Base-by-base conservation (phyloP, 1,140 invertebrate genomes). In the Ceratitis capitata region DNA sequence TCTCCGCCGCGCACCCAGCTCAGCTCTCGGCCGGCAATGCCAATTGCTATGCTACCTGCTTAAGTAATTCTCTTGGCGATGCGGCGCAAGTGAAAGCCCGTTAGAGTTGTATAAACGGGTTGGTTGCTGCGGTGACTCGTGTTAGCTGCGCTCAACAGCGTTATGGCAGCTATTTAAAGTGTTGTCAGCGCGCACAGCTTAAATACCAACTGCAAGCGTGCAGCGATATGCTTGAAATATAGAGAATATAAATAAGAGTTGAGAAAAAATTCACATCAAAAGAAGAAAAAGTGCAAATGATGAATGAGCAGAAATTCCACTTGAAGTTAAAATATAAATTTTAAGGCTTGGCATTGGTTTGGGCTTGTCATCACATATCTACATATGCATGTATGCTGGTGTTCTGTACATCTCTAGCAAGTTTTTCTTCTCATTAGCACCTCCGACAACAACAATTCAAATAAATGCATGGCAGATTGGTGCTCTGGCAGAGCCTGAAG, bases 41-140 rank as follows among this genome's bases (percentile, higher is more conserved):
- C 51, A 53, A 53, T 16, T 53, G 14, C 14, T 19, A 53, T 10
- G 61, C 61, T 69, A 19, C 12, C 61, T 69, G 61, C 61, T 6
- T 39, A 23, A 69, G 61, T 19, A 32, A 69, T 69, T 39, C 61
- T 69, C 61, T n/a, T n/a, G n/a, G n/a, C n/a, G n/a, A n/a, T n/a
- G n/a, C n/a, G n/a, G 61, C 61, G 32, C 32, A 69, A 69, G 61
- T 69, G 61, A 69, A 69, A 69, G 61, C 61, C 61, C 61, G 61
- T 69, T 69, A 69, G 32, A 39, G 32, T 35, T 39, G 61, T 35
- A 32, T 32, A n/a, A 69, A 69, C 61, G 39, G 61, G 61, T 69
- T 69, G 61, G 14, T 35, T 29, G 16, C 9, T 53, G 51, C 16
- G n/a, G n/a, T n/a, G n/a, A n/a, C n/a, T n/a, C n/a, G n/a, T n/a